Base-by-base conservation (phyloP, 2,888 invertebrate genomes). In the Acrobasis suavella region DNA sequence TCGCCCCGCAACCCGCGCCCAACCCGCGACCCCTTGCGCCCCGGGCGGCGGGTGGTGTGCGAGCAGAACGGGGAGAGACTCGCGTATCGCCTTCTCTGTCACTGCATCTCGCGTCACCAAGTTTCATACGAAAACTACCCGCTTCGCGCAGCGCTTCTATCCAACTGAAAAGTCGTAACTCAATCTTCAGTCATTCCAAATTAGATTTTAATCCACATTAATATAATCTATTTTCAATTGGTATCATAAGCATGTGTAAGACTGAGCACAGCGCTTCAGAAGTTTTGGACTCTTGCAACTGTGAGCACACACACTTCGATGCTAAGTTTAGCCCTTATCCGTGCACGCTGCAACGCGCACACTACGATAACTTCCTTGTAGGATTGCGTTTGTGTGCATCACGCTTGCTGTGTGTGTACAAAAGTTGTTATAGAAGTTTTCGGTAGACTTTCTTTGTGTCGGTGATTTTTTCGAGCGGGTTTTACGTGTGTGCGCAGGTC, bases 391-490 rank as follows among this genome's bases (percentile, higher is more conserved):
- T 83, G 81, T 80, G 85, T 22, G 81, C 69, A 68, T 0, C 9
- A 6, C 37, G 9, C 32, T 37, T 1, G 3, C 0, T 38, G 86
- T 89, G 87, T 86, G 86, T 64, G 82, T 81, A 72, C 82, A 85
- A 87, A 91, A 91, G 91, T 91, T 91, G 81, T 80, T 89, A 88
- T 86, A 85, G 82, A 91, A 92, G 89, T 91, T 91, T 92, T 91
- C 80, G 89, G 91, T 86, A 81, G 87, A 89, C 84, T 89, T 91
- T 92, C 91, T 91, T 91, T 92, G 91, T 92, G 91, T 91, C 90
- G 77, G 91, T 92, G 90, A 91, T 91, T 92, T 92, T 92, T 92
- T 92, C 87, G 89, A 89, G 87, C 82, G 80, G 70, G 68, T 65
- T 71, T 64, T 67, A 73, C 69, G 62, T 78, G 87, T 89, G 90